These are phyloP conservation scores for Catocala nupta DNA, from an alignment of 2,888 invertebrate genomes.

Conservation along the genomic window DNA sequence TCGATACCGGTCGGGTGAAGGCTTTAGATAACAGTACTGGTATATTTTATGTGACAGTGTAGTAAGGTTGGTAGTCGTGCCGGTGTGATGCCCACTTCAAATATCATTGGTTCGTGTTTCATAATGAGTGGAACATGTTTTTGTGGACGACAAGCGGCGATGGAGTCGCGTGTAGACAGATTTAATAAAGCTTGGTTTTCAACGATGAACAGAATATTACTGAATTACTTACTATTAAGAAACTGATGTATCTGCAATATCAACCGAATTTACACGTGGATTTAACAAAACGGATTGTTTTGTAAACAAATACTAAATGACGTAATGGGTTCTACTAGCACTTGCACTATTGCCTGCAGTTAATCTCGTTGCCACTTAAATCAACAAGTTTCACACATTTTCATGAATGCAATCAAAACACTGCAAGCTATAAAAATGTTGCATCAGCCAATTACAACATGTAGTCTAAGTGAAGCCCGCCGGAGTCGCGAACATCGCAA, in stretches of 20 bases:
- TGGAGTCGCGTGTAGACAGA: constrained; percentile 64
- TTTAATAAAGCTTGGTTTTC: constrained; percentile 20
- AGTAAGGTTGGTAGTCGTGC: constrained; percentile 49
- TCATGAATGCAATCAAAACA: background rate
- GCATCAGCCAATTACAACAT: constrained; percentile 33
- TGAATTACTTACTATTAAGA: too few relatives aligned
- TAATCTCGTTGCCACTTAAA: background rate
- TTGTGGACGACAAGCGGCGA: constrained; percentile 65
- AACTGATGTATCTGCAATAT: too few relatives aligned
- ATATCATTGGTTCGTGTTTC: constrained; percentile 85
- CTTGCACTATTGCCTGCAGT: background rate
- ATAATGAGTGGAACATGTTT: constrained; percentile 84
- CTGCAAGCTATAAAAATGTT: constrained; percentile 25
- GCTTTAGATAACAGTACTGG: constrained; percentile 85
- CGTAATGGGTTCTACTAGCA: too few relatives aligned
- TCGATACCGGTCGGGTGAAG: constrained; percentile 82
- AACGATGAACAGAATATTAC: background rate
- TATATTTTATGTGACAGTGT: constrained; percentile 75
- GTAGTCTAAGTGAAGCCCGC: constrained; percentile 32
- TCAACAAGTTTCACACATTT: background rate
- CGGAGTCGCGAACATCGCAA: constrained; percentile 46
- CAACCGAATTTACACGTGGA: too few relatives aligned
- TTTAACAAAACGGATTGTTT: too few relatives aligned
- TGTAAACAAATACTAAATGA: too few relatives aligned
- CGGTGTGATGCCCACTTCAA: constrained; percentile 69